Evolutionary conservation across 2,797 vertebrate genomes (phyloP), one percentile per base, ranked within the genome.

Genomic region (Helostoma temminkii): DNA sequence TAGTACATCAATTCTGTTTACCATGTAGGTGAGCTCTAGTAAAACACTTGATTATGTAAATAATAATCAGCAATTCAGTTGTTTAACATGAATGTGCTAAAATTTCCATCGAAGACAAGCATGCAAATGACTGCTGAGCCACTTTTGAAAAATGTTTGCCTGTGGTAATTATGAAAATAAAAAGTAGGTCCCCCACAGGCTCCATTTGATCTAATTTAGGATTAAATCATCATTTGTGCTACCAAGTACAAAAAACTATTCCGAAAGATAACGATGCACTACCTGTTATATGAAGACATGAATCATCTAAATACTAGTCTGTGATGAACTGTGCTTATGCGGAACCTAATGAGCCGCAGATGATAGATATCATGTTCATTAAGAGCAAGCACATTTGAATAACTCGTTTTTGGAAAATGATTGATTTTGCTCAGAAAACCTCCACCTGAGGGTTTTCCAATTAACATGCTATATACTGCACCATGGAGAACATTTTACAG

Each of bases 361-460:
- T 91, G 90, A 91, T 91, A 88, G 81, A 91, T 92, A 87, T 75
- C 68, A 55, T 11, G 30, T 91, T 91, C 86, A 90, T 92, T 90
- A 91, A 69, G 81, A 72, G 78, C 74, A 70, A 83, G 78, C 74
- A 65, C 78, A 53, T 87, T 76, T 49, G 65, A 90, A 85, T 88
- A 82, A 87, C 80, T 89, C 5, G 9, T 64, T 75, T 88, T 85
- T 58, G 50, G 71, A 71, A 82, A 81, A 71, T 87, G 87, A 92
- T 85, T 85, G 83, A 91, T 89, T 84, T 79, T 8, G 0, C 66
- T 52, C 12, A 7, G 56, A 68, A 76, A 82, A 72, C 55, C 66
- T 76, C 80, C 63, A 80, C 74, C 81, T 85, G 58, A 41, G 79
- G 81, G 71, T 74, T 84, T 81, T 60, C 76, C 58, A 80, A 76